Percentiles rank a stretch among this genome's conserved stretches.
Conservation (phyloP, 2,113 vertebrate species). For the Protomyctophum bolini region DNA sequence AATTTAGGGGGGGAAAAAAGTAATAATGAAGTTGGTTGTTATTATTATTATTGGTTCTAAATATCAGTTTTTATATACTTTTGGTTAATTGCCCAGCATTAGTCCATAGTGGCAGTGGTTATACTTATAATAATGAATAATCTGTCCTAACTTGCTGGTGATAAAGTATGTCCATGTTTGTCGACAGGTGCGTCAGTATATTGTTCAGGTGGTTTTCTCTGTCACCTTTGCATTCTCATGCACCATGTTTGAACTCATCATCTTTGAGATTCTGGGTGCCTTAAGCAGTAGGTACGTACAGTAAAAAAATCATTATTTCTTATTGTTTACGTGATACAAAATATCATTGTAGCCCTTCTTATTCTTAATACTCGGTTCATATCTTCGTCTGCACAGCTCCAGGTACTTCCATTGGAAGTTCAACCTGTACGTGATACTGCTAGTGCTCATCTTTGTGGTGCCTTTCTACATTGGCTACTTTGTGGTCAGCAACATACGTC, state of each 20-base stretch:
- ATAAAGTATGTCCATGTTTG: not conserved
- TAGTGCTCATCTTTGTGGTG: conserved; percentile 96
- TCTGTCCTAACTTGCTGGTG: not conserved
- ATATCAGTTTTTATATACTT: not conserved
- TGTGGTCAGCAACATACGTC: conserved; percentile 96
- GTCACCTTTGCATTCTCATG: conserved; percentile 98
- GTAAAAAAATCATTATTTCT: not conserved
- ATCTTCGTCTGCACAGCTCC: conserved; percentile 84
- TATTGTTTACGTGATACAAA: not conserved
- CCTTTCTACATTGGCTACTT: conserved; percentile 99
- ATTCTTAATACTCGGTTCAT: not conserved
- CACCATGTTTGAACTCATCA: conserved; percentile 99
- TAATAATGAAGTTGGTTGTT: not conserved
- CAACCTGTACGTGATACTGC: conserved; percentile 94
- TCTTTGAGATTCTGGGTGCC: conserved; percentile 97
- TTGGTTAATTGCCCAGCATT: no score
- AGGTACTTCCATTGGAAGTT: conserved; percentile 99
- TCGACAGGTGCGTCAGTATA: conserved; percentile 90
- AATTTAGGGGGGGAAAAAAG: no score
- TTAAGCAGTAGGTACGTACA: conserved; percentile 89
- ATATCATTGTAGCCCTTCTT: not conserved
- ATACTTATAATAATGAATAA: not conserved
- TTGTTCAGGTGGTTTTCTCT: conserved; percentile 97
- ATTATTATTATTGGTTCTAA: not conserved
- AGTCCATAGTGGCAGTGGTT: no score